Percentiles rank a stretch among this genome's conserved stretches.
phyloP scores from a whole-genome alignment of 1,140 invertebrate genomes.

The Orchesella cincta region DNA sequence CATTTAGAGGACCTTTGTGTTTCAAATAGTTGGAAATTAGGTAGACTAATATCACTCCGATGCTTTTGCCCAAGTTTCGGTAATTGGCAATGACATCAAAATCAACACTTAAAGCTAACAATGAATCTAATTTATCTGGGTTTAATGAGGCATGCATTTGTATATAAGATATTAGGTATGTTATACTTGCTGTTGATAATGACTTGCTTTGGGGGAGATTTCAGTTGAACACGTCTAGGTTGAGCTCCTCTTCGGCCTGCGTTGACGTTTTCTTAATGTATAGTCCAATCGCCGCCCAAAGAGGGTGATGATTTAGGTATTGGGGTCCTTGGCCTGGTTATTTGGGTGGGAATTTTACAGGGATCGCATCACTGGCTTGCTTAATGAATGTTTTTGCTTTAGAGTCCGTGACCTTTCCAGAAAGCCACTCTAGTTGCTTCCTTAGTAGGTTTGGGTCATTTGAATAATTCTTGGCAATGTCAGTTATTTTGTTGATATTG shows the following conservation, averaged over 20 bases:
- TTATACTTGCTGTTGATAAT: neutral
- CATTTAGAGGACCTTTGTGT: neutral
- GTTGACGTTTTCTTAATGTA: neutral
- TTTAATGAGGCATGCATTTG: conserved; percentile 1
- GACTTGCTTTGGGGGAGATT: neutral
- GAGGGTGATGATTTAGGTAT: neutral
- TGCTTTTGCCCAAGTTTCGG: neutral
- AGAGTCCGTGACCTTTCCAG: neutral
- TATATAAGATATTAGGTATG: neutral
- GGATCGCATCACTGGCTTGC: neutral
- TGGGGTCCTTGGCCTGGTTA: neutral
- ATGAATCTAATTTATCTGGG: neutral
- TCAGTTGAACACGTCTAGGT: neutral
- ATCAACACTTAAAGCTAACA: neutral
- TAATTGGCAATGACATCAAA: neutral
- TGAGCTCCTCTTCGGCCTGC: neutral
- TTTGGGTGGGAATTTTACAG: too few species aligned
- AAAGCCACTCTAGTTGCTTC: neutral
- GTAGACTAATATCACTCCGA: neutral
- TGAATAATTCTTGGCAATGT: neutral
- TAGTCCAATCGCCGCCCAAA: neutral
- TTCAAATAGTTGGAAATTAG: neutral
- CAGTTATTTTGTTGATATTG: neutral
- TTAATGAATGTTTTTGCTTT: neutral
- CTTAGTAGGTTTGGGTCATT: neutral